A percentile compares a stretch with the other conserved stretches of the same genome.
Evolutionary conservation across 2,888 invertebrate species (phyloP).

Genomic region (Xylophagus ater): DNA sequence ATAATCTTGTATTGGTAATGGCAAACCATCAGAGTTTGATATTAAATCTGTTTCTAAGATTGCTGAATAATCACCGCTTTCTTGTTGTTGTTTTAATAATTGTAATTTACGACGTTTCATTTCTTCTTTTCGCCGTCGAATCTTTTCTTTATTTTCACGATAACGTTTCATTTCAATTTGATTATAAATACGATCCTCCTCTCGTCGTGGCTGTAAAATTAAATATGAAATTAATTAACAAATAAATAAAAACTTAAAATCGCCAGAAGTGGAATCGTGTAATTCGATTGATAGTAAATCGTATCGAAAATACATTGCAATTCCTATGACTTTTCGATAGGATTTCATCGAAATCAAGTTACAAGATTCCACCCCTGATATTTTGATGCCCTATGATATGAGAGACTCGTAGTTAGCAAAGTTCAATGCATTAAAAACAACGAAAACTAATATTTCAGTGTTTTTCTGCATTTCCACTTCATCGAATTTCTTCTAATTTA

Average conservation of each 20-base stretch:
- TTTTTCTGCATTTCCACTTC: too few species aligned
- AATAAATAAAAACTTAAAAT: neutral
- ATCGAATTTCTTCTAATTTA: too few species aligned
- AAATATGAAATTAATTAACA: neutral
- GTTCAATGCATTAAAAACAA: too few species aligned
- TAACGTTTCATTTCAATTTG: constrained; percentile 62
- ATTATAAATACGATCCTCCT: constrained; percentile 61
- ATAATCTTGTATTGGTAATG: constrained; percentile 29
- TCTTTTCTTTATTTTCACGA: constrained; percentile 67
- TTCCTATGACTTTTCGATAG: too few species aligned
- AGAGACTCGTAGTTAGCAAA: too few species aligned
- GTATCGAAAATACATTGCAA: too few species aligned
- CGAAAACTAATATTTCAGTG: too few species aligned
- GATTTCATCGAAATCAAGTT: too few species aligned
- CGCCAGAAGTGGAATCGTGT: too few species aligned
- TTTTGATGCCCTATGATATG: too few species aligned
- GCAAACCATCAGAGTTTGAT: neutral
- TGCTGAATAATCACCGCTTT: neutral
- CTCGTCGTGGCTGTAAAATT: constrained; percentile 57
- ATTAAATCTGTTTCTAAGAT: neutral
- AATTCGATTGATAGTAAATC: too few species aligned
- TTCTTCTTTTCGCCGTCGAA: constrained; percentile 45
- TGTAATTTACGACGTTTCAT: constrained; percentile 17
- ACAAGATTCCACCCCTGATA: too few species aligned
- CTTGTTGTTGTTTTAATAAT: neutral